Percentiles rank a stretch among this genome's conserved stretches.
These are phyloP conservation scores for Volucella zonaria DNA, from an alignment of 2,888 invertebrate genomes.

Conservation along the genomic window DNA sequence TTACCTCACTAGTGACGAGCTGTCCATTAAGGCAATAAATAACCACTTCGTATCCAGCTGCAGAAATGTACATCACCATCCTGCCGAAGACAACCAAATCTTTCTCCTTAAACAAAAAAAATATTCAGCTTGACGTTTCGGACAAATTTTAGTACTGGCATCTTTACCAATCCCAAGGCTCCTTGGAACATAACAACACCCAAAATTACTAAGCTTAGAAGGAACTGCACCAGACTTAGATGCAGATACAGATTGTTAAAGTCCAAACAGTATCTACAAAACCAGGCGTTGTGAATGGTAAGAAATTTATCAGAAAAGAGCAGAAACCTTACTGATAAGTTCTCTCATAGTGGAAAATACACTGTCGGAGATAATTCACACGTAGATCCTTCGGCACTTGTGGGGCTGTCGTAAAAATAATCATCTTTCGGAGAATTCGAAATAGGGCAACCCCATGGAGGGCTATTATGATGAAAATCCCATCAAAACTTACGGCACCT, in stretches of 20 bases:
- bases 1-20: constrained; percentile 74
- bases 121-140: too few relatives aligned
- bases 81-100: constrained; percentile 36
- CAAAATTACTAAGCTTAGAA: constrained; percentile 78
- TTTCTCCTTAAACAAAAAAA: constrained; percentile 19
- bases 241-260: constrained; percentile 77
- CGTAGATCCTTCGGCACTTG: constrained; percentile 77
- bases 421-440: constrained; percentile 76
- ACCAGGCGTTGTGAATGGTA: neutral
- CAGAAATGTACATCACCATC: constrained; percentile 78
- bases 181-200: constrained; percentile 78
- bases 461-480: constrained; percentile 78
- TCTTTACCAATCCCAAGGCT: constrained; percentile 77
- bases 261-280: constrained; percentile 76
- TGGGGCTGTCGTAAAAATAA: constrained; percentile 76
- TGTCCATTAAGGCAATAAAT: constrained; percentile 80
- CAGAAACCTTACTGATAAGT: constrained; percentile 74
- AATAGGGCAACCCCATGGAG: constrained; percentile 78
- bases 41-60: constrained; percentile 77
- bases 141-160: neutral
- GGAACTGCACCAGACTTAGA: constrained; percentile 78
- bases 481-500: constrained; percentile 79
- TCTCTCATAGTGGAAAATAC: constrained; percentile 79
- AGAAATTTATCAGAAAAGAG: neutral
- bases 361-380: constrained; percentile 77